Base-by-base conservation (phyloP, 2,797 vertebrate species). In the Anableps anableps region DNA sequence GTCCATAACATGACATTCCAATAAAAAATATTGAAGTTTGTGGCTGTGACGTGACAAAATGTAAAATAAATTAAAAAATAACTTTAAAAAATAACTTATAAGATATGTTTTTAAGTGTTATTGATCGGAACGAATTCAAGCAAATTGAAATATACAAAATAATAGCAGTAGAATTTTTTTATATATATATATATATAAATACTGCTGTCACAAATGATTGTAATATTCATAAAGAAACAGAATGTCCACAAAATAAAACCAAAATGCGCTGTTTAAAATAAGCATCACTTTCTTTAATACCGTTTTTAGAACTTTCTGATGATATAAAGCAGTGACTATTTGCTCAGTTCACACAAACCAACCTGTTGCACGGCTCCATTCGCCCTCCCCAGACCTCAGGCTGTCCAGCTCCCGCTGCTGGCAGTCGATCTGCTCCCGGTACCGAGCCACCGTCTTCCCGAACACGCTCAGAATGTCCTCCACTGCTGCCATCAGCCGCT, bases 401-500 rank as follows among this genome's bases (percentile, higher is more conserved):
- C 19, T 14, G 68, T 89, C 83, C 70, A 87, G 80, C 78, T 87
- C 77, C 6, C 80, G 41, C 71, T 53, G 70, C 70, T 86, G 84
- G 0, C 31, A 68, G 50, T 79, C 75, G 0, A 90, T 82, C 77
- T 85, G 75, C 58, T 88, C 80, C 73, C 51, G 80, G 79, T 90
- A 90, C 73, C 77, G 84, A 14, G 72, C 50, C 68, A 90, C 74
- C 0, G 86, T 85, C 2, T 36, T 48, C 62, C 71, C 83, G 53
- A 90, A 82, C 62, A 74, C 26, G 0, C 43, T 43, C 64, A 88
- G 73, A 47, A 90, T 88, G 43, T 90, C 88, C 0, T 90, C 85
- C 34, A 83, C 86, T 23, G 86, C 85, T 74, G 83, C 86, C 17
- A 83, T 21, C 48, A 90, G 70, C 48, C 88, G 84, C 78, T 86